These are phyloP conservation scores for Myotis brandtii DNA, from an alignment of 2,113 vertebrate genomes.

Conservation along the genomic window DNA sequence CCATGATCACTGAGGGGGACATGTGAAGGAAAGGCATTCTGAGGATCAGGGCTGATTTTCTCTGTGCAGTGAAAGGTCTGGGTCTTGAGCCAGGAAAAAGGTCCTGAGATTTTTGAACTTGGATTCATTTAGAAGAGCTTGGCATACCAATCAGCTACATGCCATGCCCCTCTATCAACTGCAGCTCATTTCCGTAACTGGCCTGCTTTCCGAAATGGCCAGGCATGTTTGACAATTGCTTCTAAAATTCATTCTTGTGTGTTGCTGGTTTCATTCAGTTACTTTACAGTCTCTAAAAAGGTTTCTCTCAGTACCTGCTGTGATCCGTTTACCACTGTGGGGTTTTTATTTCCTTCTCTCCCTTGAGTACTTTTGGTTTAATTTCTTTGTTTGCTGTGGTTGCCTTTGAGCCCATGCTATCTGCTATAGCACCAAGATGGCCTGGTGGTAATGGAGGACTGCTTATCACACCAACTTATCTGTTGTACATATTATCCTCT, in stretches of 20 bases:
- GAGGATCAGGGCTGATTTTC: not conserved
- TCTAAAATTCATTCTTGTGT: not conserved
- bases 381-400: not conserved
- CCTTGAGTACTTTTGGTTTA: not conserved
- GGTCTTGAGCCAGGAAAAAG: not conserved
- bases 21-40: not conserved
- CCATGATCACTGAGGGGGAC: not conserved
- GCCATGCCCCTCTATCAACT: too few relatives aligned
- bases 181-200: too few relatives aligned
- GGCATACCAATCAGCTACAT: not conserved
- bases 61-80: not conserved
- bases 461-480: not conserved
- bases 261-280: not conserved
- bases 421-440: not conserved
- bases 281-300: not conserved
- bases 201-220: too few relatives aligned
- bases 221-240: not conserved
- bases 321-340: not conserved
- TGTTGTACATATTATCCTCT: not conserved
- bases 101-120: constrained; percentile 15
- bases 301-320: not conserved
- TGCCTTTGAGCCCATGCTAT: not conserved
- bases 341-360: not conserved
- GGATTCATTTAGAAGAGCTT: constrained; percentile 11
- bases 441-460: not conserved